Conservation (phyloP, 2,797 vertebrate genomes). For the Thamnophis elegans region DNA sequence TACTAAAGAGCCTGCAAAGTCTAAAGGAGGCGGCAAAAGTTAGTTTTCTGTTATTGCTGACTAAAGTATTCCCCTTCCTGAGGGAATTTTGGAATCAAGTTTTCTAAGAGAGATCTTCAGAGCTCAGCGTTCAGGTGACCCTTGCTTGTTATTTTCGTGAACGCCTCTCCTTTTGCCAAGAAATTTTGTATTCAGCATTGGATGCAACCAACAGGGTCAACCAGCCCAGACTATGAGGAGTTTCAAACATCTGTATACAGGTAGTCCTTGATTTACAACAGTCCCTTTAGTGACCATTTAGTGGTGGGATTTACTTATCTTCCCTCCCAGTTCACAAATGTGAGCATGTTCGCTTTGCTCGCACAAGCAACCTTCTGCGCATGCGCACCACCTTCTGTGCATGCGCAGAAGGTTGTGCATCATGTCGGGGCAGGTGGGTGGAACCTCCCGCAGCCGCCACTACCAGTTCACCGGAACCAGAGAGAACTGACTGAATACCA, state of each 20-base stretch:
- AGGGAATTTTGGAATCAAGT: conserved; percentile 55
- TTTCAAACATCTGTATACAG: background rate
- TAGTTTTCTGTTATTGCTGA: conserved; percentile 44
- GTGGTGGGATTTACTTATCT: no score
- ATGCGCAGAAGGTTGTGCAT: no score
- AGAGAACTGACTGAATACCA: no score
- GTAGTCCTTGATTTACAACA: background rate
- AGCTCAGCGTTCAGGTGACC: conserved; percentile 40
- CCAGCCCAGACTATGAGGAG: conserved; percentile 31
- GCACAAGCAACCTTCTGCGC: no score
- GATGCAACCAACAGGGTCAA: conserved; percentile 10
- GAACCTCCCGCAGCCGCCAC: no score
- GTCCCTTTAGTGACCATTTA: background rate
- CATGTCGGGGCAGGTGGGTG: no score
- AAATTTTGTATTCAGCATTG: conserved; percentile 3
- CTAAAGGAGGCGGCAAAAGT: background rate
- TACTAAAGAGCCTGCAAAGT: background rate
- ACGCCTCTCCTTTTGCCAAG: conserved; percentile 16
- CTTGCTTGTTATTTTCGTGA: background rate
- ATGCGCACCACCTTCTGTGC: no score
- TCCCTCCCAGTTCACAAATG: no score
- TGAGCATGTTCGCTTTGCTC: no score
- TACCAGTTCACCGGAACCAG: no score
- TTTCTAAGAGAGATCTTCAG: conserved; percentile 27
- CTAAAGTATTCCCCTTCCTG: conserved; percentile 39